Percentiles rank a stretch among this genome's conserved stretches.
phyloP scores from a whole-genome alignment of 2,113 vertebrate genomes.

The Malaclemys terrapin region DNA sequence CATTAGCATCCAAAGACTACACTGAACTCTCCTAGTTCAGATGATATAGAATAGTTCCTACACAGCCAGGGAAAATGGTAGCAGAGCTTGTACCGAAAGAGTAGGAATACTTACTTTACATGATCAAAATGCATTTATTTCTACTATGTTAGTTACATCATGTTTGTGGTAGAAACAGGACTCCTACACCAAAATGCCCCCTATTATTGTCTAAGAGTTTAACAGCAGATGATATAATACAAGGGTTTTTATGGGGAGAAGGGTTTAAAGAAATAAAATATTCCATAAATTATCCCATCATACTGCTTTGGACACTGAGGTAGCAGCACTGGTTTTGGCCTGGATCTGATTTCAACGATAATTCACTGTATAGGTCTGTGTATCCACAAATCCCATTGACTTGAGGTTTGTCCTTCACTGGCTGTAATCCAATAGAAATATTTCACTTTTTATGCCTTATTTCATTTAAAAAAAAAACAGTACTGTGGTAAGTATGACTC shows the following conservation, averaged over 20 bases:
- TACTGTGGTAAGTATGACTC: background rate
- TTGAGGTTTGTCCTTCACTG: background rate
- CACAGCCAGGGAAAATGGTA: background rate
- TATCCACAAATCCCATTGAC: background rate
- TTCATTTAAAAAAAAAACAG: background rate
- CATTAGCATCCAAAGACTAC: background rate
- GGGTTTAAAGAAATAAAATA: background rate
- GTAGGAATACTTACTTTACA: background rate
- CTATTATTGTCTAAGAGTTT: background rate
- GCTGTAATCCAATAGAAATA: background rate
- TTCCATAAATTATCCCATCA: background rate
- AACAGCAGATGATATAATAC: background rate
- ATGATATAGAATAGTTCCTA: background rate
- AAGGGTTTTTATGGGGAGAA: fast-evolving
- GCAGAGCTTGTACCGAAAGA: background rate
- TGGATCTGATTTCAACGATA: background rate
- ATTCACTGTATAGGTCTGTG: constrained; percentile 10
- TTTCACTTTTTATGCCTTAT: background rate
- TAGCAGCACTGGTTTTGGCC: background rate
- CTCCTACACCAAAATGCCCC: background rate
- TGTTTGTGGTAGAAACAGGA: background rate
- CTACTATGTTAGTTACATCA: background rate
- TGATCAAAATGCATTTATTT: background rate
- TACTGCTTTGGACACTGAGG: background rate
- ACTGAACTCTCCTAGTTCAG: background rate